Evolutionary conservation across 1,140 invertebrate species (phyloP), one percentile per base, ranked within the genome.

Genomic region (Drosophila navojoa): DNA sequence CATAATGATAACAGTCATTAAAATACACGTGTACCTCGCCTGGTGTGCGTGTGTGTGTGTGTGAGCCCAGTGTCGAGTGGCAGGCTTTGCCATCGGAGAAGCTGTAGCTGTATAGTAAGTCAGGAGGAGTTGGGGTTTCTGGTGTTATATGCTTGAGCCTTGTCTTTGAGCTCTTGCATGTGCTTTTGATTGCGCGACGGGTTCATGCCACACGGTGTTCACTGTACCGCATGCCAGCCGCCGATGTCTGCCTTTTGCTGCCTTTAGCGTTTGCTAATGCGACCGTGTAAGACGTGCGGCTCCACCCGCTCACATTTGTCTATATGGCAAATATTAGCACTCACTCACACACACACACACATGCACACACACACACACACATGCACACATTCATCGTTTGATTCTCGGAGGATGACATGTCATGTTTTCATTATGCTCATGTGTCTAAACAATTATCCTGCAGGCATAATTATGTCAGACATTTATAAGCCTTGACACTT

Each of bases 391-490:
- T 16, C 42, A 45, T 15, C 63, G 62, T 81, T 78, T 87, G 89
- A 89, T 85, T 77, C 89, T 90, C 89, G 60, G 71, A 85, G 89
- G 89, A 91, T 91, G 89, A 76, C 71, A 77, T 80, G 90, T 86
- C 90, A 91, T 91, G 90, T 91, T 91, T 91, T 90, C 86, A 91
- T 91, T 91, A 91, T 89, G 90, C 84, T 91, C 90, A 91, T 90
- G 90, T 91, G 90, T 91, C 90, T 89, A 91, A 91, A 91, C 90
- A 91, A 91, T 91, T 91, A 91, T 90, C 89, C 89, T 91, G 85
- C 79, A 90, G 89, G 84, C 85, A 89, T 90, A 91, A 90, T 90
- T 90, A 90, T 91, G 85, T 70, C 74, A 82, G 77, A 86, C 85
- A 81, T 90, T 91, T 91, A 91, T 91, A 91, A 90, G 90, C 89